Evolutionary conservation across 2,797 vertebrate genomes (phyloP), one percentile per base, ranked within the genome.

Genomic region (Phrynocephalus vlangalii): DNA sequence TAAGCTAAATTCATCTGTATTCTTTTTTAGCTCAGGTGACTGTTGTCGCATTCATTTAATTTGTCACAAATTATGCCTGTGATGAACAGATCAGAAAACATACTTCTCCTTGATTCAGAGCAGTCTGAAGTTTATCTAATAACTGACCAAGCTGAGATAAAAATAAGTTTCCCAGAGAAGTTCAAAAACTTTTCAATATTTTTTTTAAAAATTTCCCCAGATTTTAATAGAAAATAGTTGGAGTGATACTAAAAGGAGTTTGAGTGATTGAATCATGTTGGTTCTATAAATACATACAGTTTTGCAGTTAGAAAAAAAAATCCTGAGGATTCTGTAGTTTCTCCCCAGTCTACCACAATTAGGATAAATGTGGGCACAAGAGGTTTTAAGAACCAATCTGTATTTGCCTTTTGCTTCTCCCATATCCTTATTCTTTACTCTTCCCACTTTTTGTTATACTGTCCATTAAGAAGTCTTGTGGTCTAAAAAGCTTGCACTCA

Each of bases 271-370:
- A 7, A 48, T 82, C 2, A 44, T 89, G 79, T 72, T 73, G 81
- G 70, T 28, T 8, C 1, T n/a, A 26, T 44, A 2, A 30, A 82
- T 60, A 6, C 52, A 7, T 48, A 86, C 66, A n/a, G 20, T 85
- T 30, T 77, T 56, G 28, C 38, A 89, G 75, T 84, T 87, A 89
- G 80, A 13, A 30, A 68, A 72, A 91, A 22, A 6, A 0, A 71
- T 44, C 71, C 38, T 73, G 50, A 85, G 83, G 18, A 22, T 71
- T 80, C 28, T 44, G 52, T 56, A 56, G 11, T 13, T 56, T 56
- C 52, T 56, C 52, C 13, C 52, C 52, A 10, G 52, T 16, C 60
- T 20, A 63, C 16, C 60, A 63, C 60, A 63, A 63, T 13, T 63
- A 63, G 60, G 18, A 63, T 5, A 15, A 63, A 63, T 63, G 13